Evolutionary conservation across 2,797 vertebrate species (phyloP), one percentile per base, ranked within the genome.

Genomic region (Argyrosomus regius): DNA sequence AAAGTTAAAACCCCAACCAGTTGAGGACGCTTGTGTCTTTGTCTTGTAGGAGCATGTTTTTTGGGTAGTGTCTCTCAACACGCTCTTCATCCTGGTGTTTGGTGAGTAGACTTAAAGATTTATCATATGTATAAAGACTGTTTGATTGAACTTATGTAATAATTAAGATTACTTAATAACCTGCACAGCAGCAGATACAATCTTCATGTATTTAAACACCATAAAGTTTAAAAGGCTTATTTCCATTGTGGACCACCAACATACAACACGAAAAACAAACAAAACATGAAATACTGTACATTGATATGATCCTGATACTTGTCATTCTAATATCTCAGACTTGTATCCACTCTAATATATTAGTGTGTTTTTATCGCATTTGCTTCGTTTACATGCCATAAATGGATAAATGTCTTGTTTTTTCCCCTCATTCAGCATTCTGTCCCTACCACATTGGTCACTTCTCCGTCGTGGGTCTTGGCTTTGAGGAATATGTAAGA

Each of bases 381-480:
- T 62, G 13, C 18, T 14, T 22, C 14, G 31, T 62, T 60, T 43
- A 57, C 10, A 6, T 24, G 13, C 18, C 16, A 16, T 10, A 60
- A 43, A 4, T 20, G 0, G 16, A 22, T 18, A 48, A 54, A 58
- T 6, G 1, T 31, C 22, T 14, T 16, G 8, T 39, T 53, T 20
- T 28, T 22, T 17, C 22, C n/a, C 4, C 43, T 63, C 49, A 5
- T 86, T 62, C 92, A 99, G 98, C 98, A 75, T 99, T 99, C 94
- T 99, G 98, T 93, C 98, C 98, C 0, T 99, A 99, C 88, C 98
- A 99, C 88, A 99, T 99, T 41, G 98, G 98, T 31, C 98, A 99
- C 92, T 99, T 99, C 91, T 98, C 98, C 73, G 97, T 99, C 46
- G 97, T 99, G 88, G 98, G 97, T 78, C 95, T 99, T 75, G 98